Evolutionary conservation across 1,140 invertebrate species (phyloP).

Genomic region (Apis laboriosa): DNA sequence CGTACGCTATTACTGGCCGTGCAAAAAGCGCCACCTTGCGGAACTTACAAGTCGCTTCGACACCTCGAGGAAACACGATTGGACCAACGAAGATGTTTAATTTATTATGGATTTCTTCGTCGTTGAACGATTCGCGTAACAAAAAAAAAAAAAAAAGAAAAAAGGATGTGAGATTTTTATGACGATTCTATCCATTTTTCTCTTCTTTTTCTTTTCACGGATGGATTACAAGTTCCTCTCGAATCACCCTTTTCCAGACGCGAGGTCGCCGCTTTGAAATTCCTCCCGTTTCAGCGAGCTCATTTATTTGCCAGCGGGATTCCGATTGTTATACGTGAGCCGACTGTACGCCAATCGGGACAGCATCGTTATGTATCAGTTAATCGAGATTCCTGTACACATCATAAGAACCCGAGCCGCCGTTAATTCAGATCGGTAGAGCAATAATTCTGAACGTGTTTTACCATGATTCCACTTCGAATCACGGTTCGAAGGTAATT

Average conservation of each 20-base stretch:
- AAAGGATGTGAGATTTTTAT: background rate
- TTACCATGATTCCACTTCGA: background rate
- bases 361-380: conserved; percentile 36
- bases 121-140: background rate
- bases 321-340: conserved; percentile 44
- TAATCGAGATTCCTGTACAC: conserved; percentile 31
- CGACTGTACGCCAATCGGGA: conserved; percentile 26
- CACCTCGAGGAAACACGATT: background rate
- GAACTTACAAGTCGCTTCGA: conserved; percentile 4
- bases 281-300: conserved; percentile 36
- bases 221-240: background rate
- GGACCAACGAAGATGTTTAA: background rate
- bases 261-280: conserved; percentile 25
- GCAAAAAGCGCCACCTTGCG: conserved; percentile 18
- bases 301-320: conserved; percentile 46
- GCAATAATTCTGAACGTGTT: background rate
- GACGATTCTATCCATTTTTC: background rate
- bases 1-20: conserved; percentile 21
- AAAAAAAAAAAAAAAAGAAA: background rate
- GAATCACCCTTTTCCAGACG: background rate
- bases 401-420: conserved; percentile 10
- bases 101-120: background rate
- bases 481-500: background rate
- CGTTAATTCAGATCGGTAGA: background rate
- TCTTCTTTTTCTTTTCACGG: background rate